Conservation (phyloP, 2,113 vertebrate species). For the Spermophilus dauricus region DNA sequence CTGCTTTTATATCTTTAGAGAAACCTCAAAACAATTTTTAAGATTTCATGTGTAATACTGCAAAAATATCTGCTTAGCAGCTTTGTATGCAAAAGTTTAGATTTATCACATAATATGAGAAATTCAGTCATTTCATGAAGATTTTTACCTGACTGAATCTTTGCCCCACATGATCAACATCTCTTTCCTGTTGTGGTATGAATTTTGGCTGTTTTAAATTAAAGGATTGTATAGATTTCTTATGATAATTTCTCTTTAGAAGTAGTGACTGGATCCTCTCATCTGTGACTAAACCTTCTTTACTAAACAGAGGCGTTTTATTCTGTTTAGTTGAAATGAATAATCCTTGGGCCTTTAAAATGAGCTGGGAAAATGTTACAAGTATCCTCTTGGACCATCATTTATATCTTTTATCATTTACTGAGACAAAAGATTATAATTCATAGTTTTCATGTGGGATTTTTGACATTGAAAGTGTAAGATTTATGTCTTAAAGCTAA, state of each 20-base stretch:
- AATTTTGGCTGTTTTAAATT: background rate
- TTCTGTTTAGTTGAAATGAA: background rate
- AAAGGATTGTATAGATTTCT: background rate
- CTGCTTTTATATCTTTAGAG: background rate
- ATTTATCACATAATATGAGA: background rate
- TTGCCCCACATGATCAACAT: background rate
- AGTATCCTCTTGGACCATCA: background rate
- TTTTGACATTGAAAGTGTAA: background rate
- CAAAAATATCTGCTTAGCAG: background rate
- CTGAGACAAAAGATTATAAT: background rate
- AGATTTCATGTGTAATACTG: background rate
- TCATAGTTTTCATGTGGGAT: rapidly evolving
- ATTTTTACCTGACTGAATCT: background rate
- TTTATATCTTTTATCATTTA: background rate
- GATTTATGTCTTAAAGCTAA: background rate
- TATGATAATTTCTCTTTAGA: background rate
- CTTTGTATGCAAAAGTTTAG: background rate
- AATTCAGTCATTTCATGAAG: background rate
- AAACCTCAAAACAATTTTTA: background rate
- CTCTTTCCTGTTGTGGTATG: background rate
- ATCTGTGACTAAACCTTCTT: background rate
- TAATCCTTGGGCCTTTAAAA: background rate
- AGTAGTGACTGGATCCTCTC: background rate
- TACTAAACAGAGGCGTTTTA: background rate
- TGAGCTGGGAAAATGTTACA: background rate